Evolutionary conservation across 2,888 invertebrate genomes (phyloP), one percentile per base, ranked within the genome.

Genomic region (Allygus modestus): DNA sequence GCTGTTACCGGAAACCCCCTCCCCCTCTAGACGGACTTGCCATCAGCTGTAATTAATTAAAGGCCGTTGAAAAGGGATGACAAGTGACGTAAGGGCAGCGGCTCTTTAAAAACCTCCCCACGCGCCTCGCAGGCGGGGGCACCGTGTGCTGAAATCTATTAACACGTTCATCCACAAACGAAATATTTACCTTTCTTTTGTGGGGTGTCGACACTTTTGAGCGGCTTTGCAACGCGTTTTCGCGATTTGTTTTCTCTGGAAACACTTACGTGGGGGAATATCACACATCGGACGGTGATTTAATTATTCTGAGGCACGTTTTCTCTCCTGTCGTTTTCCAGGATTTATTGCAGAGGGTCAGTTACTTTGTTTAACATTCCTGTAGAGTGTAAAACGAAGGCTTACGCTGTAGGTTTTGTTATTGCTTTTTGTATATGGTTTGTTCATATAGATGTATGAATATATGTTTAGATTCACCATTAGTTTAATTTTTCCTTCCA

Each of bases 61-160:
- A 83, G 83, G 83, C 28, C 46, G 85, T 75, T 85, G 85, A 85
- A 85, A 85, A 85, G 85, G 85, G 85, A 85, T 85, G 85, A 85
- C 85, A 84, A 84, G 83, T 83, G 73, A 73, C 71, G 73, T 71
- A 69, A 69, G 82, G 82, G 82, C 69, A 46, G 28, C 82, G 51
- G 79, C 79, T 37, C 79, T 58, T 79, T 79, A 79, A 79, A 79
- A 79, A 79, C 79, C 51, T 31, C 79, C 79, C 79, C 58, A 69
- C 69, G 69, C 23, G 20, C 58, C 28, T 7, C 15, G n/a, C 15
- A 20, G 58, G 65, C 0, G 31, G 65, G 1, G 54, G 31, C 43
- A 0, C 28, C 77, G 23, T 28, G 77, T 77, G 77, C 20, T 46
- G n/a, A 46, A 77, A 77, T 43, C 77, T 77, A 77, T 77, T 77